Base-by-base conservation (phyloP, 2,797 vertebrate genomes). In the Macropus fuliginosus region DNA sequence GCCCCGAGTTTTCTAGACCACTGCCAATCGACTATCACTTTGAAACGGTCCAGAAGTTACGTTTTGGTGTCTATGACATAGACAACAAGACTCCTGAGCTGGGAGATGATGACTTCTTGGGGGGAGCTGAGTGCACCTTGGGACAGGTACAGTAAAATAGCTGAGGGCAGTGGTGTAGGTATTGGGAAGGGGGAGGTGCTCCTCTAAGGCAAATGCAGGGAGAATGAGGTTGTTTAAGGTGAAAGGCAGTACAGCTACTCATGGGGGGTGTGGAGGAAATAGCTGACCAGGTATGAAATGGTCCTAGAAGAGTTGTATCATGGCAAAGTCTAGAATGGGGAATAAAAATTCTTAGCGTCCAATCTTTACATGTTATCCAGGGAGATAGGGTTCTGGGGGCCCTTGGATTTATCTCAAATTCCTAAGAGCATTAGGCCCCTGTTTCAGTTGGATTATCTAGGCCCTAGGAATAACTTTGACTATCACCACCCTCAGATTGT, bases 11-110 rank as follows among this genome's bases (percentile, higher is more conserved):
- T 98, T 99, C 99, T 46, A 99, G 99, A 97, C 99, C 99, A 29
- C 98, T 99, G 29, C 97, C 98, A 21, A 91, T 99, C 57, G 99
- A 99, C 93, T 99, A 99, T 98, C 98, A 99, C 98, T 99, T 99
- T 93, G 99, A 99, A 98, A 99, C 99, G 8, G 99, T 99, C 18
- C 99, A 99, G 98, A 99, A 99, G 91, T 98, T 99, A 57, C 99
- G 99, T 96, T 99, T 99, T 0, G 98, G 98, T 0, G 0, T 99
- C 55, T 99, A 99, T 18, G 99, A 99, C 97, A 99, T 99, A 5
- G 99, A 99, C 98, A 99, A 99, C 98, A 98, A 99, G 96, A 99
- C 99, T 46, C 95, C 98, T 4, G 98, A 99, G 94, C 98, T 99
- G 10, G 97, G 93, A 0, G 99, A 99, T 0, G 99, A 99, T n/a